A percentile compares a stretch with the other conserved stretches of the same genome.
phyloP scores from a whole-genome alignment of 2,888 invertebrate genomes.

The Bruchidius siliquastri region DNA sequence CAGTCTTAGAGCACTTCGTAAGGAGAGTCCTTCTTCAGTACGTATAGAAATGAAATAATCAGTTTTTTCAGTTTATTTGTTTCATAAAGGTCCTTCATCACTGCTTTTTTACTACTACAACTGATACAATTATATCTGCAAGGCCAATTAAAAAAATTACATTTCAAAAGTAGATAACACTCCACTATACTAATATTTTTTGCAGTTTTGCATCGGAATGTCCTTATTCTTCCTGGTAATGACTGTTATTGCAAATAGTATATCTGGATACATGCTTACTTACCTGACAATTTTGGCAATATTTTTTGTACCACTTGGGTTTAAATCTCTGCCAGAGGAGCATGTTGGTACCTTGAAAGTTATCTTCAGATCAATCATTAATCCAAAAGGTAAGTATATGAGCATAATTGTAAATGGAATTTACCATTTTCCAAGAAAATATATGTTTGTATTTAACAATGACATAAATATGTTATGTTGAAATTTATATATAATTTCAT shows the following conservation, averaged over 20 bases:
- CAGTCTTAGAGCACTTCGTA: slow-evolving; percentile 35
- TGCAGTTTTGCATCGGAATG: slow-evolving; percentile 44
- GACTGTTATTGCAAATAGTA: slow-evolving; percentile 38
- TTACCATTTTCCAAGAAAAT: no score
- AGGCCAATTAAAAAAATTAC: no score
- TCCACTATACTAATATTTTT: slow-evolving; percentile 16
- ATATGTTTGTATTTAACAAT: no score
- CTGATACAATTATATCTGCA: not conserved
- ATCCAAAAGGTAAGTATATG: slow-evolving; percentile 19
- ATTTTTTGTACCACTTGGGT: slow-evolving; percentile 34
- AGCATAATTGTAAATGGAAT: no score
- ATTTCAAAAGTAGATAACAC: no score
- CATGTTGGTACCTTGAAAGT: slow-evolving; percentile 24
- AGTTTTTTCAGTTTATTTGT: slow-evolving; percentile 13
- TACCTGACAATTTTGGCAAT: slow-evolving; percentile 32
- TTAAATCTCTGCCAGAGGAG: slow-evolving; percentile 32
- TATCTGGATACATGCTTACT: slow-evolving; percentile 39
- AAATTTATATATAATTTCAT: no score
- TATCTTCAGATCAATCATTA: slow-evolving; percentile 22
- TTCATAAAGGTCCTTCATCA: no score
- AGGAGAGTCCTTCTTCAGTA: slow-evolving; percentile 44
- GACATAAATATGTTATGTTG: no score
- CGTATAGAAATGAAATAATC: slow-evolving; percentile 8
- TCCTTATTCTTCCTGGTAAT: slow-evolving; percentile 38
- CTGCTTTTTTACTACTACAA: no score